Evolutionary conservation across 2,797 vertebrate species (phyloP), one percentile per base, ranked within the genome.

Genomic region (Rhinichthys osculus): DNA sequence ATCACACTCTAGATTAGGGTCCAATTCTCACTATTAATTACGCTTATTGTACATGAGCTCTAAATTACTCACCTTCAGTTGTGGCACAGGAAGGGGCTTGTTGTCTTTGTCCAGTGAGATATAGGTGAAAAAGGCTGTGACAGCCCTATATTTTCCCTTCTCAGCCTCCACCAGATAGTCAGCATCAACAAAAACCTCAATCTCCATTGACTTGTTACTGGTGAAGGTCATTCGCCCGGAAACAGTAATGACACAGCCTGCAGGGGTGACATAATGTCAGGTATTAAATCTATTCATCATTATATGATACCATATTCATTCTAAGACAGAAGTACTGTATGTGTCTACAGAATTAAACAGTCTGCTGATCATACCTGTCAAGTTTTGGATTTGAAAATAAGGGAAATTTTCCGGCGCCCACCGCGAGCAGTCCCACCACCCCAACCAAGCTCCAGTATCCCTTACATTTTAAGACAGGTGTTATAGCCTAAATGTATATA

Each of bases 151-250:
- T 79, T 94, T 95, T 69, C 93, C 95, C 85, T 94, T 93, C 0
- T 93, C 89, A 19, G 91, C 88, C 0, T 96, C 95, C 82, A 96
- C 88, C 66, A 98, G 91, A 0, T 95, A 95, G 89, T 96, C 93
- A 0, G 95, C 97, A 0, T 99, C 98, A 67, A 98, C 98, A 88
- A 98, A 92, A 84, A 99, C 98, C 89, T 99, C 97, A 0, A 99
- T 98, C 88, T 99, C 98, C 97, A 99, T 98, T 42, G 98, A 99
- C 84, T 95, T 98, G 91, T 96, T 97, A 92, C 98, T 99, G 0
- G 95, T 95, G 92, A 99, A 99, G 27, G 97, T 99, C 95, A 98
- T 96, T 83, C 97, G 94, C 8, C 98, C 98, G 0, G 95, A 97
- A 86, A 99, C 95, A 1, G 97, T 98, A 91, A 99, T 94, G 91